Evolutionary conservation across 2,113 vertebrate species (phyloP).

Genomic region (Microtus montanus): DNA sequence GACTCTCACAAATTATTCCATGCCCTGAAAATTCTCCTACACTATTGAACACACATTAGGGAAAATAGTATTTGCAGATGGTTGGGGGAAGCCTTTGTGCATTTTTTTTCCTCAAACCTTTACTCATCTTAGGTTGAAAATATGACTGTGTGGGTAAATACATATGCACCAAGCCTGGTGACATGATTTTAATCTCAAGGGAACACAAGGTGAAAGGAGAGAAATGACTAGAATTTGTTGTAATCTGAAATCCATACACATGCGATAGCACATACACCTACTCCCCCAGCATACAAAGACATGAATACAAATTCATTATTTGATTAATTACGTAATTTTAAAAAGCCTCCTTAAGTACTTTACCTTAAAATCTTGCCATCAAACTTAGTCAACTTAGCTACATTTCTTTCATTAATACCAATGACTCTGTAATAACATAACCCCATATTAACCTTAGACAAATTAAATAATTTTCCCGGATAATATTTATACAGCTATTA

Average conservation of each 20-base stretch:
- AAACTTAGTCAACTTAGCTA: neutral
- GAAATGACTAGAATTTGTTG: rapidly evolving
- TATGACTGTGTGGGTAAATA: neutral
- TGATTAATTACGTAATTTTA: neutral
- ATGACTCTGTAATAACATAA: neutral
- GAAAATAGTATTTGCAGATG: neutral
- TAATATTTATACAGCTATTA: neutral
- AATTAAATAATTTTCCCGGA: conserved; percentile 7
- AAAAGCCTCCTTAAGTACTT: neutral
- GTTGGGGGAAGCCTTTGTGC: neutral
- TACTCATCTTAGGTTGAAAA: neutral
- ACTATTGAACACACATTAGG: neutral
- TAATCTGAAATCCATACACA: neutral
- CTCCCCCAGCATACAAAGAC: neutral
- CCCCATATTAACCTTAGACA: neutral
- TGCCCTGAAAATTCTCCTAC: neutral
- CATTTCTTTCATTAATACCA: neutral
- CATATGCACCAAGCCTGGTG: neutral
- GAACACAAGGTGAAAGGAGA: neutral
- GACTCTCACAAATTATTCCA: neutral
- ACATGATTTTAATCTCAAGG: neutral
- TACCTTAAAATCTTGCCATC: neutral
- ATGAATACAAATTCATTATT: neutral
- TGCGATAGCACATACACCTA: no score
- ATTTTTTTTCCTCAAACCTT: neutral